These are phyloP conservation scores for Theristicus caerulescens DNA, from an alignment of 2,113 vertebrate species.

Conservation along the genomic window DNA sequence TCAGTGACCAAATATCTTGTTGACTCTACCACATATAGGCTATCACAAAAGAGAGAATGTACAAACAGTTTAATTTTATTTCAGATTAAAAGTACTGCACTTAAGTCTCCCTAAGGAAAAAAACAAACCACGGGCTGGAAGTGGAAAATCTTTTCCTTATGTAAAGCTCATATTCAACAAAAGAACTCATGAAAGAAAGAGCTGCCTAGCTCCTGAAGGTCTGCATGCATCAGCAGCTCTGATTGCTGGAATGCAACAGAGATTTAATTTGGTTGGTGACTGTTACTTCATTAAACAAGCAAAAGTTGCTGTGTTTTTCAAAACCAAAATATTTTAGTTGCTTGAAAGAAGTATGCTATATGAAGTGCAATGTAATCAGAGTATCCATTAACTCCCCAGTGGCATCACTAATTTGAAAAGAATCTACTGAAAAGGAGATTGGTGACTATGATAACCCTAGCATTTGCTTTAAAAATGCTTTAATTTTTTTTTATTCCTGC, in stretches of 20 bases:
- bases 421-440: neutral
- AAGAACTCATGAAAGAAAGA: neutral
- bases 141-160: neutral
- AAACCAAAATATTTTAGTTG: neutral
- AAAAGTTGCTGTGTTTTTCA: neutral
- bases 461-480: neutral
- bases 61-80: neutral
- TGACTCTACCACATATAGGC: neutral
- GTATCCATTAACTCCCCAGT: neutral
- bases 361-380: neutral
- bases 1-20: neutral
- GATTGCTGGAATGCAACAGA: neutral
- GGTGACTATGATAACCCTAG: neutral
- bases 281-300: neutral
- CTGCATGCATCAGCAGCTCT: neutral
- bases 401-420: slow-evolving; percentile 3
- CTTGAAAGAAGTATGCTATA: neutral
- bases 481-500: neutral
- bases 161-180: neutral
- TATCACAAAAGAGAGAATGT: neutral
- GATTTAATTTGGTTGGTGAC: neutral
- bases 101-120: neutral
- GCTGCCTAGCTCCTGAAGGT: neutral
- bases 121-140: neutral
- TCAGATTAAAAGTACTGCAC: neutral